phyloP scores from a whole-genome alignment of 1,140 invertebrate genomes.

The Papilio polyxenes region DNA sequence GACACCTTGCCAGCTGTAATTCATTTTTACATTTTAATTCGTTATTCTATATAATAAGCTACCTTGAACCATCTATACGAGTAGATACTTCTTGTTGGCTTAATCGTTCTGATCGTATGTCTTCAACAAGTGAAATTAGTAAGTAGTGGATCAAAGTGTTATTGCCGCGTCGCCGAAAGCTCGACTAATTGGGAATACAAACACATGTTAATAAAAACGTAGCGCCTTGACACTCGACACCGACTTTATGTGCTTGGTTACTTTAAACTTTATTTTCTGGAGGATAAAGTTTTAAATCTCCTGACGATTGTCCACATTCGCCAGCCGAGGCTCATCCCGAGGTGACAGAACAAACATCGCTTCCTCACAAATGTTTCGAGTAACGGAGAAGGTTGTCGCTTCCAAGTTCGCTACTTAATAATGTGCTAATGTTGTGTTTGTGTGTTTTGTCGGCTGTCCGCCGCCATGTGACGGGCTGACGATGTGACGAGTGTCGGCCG shows the following conservation, averaged over 20 bases:
- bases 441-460: slow-evolving; percentile 40
- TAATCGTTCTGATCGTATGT: not conserved
- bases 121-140: not conserved
- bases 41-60: too few species aligned
- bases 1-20: not conserved
- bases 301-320: not conserved
- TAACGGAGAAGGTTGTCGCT: slow-evolving; percentile 54
- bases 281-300: slow-evolving; percentile 9
- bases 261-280: slow-evolving; percentile 34
- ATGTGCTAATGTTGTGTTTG: slow-evolving; percentile 49
- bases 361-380: slow-evolving; percentile 56
- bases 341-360: slow-evolving; percentile 53
- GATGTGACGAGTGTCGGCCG: not conserved
- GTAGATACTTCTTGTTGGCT: not conserved
- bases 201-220: slow-evolving; percentile 30
- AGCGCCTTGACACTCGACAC: slow-evolving; percentile 60
- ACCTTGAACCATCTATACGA: not conserved
- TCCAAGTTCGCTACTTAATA: slow-evolving; percentile 46
- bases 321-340: slow-evolving; percentile 53
- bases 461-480: not conserved
- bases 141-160: slow-evolving; percentile 4
- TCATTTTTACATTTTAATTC: too few species aligned
- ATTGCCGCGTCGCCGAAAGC: slow-evolving; percentile 3
- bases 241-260: slow-evolving; percentile 9
- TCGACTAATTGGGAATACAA: slow-evolving; percentile 36